A percentile compares a stretch with the other conserved stretches of the same genome.
phyloP scores from a whole-genome alignment of 2,888 invertebrate genomes.

The Fragum whitleyi region DNA sequence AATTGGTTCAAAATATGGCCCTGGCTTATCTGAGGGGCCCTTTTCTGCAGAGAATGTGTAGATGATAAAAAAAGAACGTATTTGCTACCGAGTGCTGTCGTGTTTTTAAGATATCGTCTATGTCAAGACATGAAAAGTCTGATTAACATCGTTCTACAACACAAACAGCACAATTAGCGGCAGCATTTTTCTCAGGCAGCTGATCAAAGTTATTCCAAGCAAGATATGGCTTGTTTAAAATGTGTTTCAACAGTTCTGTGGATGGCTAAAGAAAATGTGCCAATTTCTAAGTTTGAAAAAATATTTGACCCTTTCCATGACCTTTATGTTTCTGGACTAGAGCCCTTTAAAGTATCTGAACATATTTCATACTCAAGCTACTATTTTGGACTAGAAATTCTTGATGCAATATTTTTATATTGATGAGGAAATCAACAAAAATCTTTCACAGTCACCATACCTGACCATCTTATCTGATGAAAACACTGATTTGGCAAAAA shows the following conservation, averaged over 20 bases:
- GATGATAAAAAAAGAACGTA: background rate
- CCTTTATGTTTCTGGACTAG: constrained; percentile 2
- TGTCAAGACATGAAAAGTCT: constrained; percentile 18
- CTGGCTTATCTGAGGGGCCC: too few species aligned
- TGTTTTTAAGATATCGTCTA: constrained; percentile 8
- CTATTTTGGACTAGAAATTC: constrained; percentile 28
- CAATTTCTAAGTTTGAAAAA: constrained; percentile 29
- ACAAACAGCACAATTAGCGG: background rate
- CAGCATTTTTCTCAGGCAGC: background rate
- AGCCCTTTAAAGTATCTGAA: constrained; percentile 5
- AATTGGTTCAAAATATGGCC: constrained; percentile 1
- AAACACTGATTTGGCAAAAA: constrained; percentile 45
- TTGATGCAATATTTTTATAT: constrained; percentile 27
- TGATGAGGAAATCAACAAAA: constrained; percentile 27
- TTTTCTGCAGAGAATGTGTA: too few species aligned
- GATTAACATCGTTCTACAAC: background rate
- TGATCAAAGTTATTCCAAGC: background rate
- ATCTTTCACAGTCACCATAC: constrained; percentile 29
- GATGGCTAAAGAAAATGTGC: constrained; percentile 26
- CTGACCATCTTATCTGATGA: constrained; percentile 45
- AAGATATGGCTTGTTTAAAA: constrained; percentile 20
- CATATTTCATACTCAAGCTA: constrained; percentile 28
- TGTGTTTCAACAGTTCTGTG: constrained; percentile 16
- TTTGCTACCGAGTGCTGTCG: background rate
- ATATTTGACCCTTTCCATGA: background rate